Conservation (phyloP, 1,140 invertebrate species). For the Paraescarpia echinospica region DNA sequence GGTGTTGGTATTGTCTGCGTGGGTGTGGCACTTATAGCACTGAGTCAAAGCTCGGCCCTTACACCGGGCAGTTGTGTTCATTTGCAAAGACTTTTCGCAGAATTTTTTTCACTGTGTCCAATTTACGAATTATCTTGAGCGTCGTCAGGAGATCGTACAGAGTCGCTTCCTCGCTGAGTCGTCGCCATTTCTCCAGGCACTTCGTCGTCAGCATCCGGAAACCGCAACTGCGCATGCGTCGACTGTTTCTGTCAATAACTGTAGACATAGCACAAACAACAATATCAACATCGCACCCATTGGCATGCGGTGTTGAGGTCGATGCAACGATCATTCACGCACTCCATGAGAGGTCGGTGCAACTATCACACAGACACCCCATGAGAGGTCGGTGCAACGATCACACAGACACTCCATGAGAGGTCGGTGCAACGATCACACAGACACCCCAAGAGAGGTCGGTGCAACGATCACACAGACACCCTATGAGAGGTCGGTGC, state of each 20-base stretch:
- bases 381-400: too few species aligned
- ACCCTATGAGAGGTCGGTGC: too few species aligned
- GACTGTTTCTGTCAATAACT: constrained; percentile 36
- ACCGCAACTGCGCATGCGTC: constrained; percentile 24
- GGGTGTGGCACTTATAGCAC: not conserved
- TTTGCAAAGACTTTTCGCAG: constrained; percentile 26
- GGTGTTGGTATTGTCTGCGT: not conserved
- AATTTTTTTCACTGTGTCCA: constrained; percentile 34
- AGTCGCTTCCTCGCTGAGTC: constrained; percentile 37
- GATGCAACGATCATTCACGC: too few species aligned
- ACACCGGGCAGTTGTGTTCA: not conserved
- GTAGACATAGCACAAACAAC: constrained; percentile 16
- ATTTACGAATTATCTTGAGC: constrained; percentile 35
- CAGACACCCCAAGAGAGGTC: too few species aligned
- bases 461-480: too few species aligned
- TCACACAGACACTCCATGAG: too few species aligned
- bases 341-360: too few species aligned
- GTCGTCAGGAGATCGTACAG: constrained; percentile 33
- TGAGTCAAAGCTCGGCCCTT: not conserved
- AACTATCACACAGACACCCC: not conserved
- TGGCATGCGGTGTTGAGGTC: too few species aligned
- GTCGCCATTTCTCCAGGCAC: constrained; percentile 41
- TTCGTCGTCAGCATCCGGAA: constrained; percentile 32
- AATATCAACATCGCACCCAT: not conserved
- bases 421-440: too few species aligned